A percentile compares a stretch with the other conserved stretches of the same genome.
phyloP scores from a whole-genome alignment of 2,113 vertebrate species.

The Sceloporus tristichus region DNA sequence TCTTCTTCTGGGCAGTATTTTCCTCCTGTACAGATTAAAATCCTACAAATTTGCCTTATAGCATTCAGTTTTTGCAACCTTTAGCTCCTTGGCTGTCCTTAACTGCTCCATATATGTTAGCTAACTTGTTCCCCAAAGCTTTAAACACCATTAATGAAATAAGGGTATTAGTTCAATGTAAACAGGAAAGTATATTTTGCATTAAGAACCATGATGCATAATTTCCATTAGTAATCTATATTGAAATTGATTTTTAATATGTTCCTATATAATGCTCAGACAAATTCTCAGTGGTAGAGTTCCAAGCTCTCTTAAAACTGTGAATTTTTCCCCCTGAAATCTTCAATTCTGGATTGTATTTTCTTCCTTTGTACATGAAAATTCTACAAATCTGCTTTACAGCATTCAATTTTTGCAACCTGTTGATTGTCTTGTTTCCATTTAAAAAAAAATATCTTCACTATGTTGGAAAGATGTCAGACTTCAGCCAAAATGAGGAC shows the following conservation, averaged over 20 bases:
- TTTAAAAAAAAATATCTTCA: conserved; percentile 71
- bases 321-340: conserved; percentile 68
- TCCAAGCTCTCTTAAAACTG: conserved; percentile 55
- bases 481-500: conserved; percentile 75
- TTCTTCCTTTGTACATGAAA: conserved; percentile 62
- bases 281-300: no score
- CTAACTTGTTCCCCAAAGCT: no score
- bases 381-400: conserved; percentile 78
- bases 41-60: conserved; percentile 79
- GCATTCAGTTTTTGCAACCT: conserved; percentile 76
- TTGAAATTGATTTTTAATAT: no score
- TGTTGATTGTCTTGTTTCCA: conserved; percentile 71
- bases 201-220: no score
- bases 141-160: no score
- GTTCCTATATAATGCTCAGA: no score
- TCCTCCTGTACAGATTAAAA: conserved; percentile 59
- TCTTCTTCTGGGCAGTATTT: conserved; percentile 72
- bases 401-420: conserved; percentile 75
- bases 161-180: no score
- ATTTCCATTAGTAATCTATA: no score
- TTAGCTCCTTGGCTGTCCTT: conserved; percentile 16
- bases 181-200: no score
- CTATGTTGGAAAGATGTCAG: conserved; percentile 78
- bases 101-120: no score
- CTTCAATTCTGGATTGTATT: conserved; percentile 76